Conservation (phyloP, 2,888 invertebrate species). For the Isoperla grammatica region DNA sequence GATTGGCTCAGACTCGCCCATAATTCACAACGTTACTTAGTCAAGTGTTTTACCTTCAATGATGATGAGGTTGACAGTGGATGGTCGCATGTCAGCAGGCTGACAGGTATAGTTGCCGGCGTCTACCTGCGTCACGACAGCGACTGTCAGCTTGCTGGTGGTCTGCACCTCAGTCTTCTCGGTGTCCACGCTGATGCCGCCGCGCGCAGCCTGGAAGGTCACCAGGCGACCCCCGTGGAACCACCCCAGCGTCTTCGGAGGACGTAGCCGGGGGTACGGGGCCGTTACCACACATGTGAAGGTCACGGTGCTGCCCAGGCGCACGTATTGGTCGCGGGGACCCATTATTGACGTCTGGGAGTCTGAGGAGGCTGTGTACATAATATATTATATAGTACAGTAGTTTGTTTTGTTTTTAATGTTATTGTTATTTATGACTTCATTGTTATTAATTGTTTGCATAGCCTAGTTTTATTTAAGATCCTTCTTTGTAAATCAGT, state of each 20-base stretch:
- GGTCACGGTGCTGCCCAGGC: slow-evolving; percentile 50
- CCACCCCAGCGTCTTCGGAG: slow-evolving; percentile 50
- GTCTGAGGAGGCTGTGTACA: slow-evolving; percentile 28
- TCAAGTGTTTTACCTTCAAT: too few species aligned
- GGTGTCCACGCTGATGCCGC: slow-evolving; percentile 59
- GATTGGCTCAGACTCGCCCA: too few species aligned
- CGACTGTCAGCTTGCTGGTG: slow-evolving; percentile 55
- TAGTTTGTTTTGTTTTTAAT: not conserved
- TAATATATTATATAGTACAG: not conserved
- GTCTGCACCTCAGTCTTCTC: slow-evolving; percentile 52
- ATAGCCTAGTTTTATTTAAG: too few species aligned
- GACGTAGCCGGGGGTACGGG: slow-evolving; percentile 40
- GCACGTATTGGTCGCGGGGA: slow-evolving; percentile 50
- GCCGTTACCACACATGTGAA: slow-evolving; percentile 52
- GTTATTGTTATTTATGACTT: too few species aligned
- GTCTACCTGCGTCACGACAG: slow-evolving; percentile 51
- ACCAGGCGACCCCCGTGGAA: slow-evolving; percentile 52
- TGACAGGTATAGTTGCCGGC: slow-evolving; percentile 61
- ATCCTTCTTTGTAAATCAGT: too few species aligned
- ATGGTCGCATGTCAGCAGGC: slow-evolving; percentile 53
- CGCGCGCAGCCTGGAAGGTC: slow-evolving; percentile 44
- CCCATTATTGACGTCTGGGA: slow-evolving; percentile 48
- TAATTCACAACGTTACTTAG: too few species aligned
- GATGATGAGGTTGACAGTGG: slow-evolving; percentile 56
- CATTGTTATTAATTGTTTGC: too few species aligned